Conservation (phyloP, 2,113 vertebrate species). For the Podilymbus podiceps region DNA sequence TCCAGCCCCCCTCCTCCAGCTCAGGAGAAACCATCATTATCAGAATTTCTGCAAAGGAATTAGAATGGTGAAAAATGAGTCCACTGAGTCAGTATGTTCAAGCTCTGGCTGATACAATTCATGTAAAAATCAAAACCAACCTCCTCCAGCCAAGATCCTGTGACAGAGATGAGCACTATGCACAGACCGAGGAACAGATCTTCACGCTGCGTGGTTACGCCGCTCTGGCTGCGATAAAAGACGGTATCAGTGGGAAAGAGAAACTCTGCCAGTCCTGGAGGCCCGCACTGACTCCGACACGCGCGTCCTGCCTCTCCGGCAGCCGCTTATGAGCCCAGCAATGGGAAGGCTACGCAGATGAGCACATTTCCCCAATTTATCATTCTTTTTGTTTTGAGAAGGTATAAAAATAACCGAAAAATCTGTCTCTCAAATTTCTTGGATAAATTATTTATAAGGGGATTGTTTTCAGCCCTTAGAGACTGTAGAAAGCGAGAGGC, state of each 20-base stretch:
- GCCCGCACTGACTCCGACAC: not conserved
- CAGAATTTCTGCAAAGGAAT: not conserved
- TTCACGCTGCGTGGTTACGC: not conserved
- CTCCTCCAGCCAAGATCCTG: not conserved
- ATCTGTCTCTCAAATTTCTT: not conserved
- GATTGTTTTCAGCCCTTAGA: not conserved
- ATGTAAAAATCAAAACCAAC: not conserved
- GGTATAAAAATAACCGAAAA: not conserved
- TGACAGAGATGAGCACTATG: not conserved
- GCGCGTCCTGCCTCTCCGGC: not conserved
- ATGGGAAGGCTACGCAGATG: not conserved
- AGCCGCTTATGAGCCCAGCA: accelerated
- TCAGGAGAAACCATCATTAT: not conserved
- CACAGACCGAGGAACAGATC: not conserved
- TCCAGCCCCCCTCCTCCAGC: no score
- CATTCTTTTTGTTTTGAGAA: not conserved
- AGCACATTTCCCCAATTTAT: not conserved
- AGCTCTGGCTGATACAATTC: not conserved
- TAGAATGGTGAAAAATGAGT: not conserved
- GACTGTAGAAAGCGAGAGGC: not conserved
- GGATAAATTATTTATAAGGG: accelerated
- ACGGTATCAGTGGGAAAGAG: not conserved
- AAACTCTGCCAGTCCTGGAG: not conserved
- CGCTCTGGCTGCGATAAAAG: not conserved
- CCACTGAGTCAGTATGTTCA: not conserved